A percentile compares a stretch with the other conserved stretches of the same genome.
Evolutionary conservation across 2,888 invertebrate species (phyloP).

Genomic region (Dione vanillae): DNA sequence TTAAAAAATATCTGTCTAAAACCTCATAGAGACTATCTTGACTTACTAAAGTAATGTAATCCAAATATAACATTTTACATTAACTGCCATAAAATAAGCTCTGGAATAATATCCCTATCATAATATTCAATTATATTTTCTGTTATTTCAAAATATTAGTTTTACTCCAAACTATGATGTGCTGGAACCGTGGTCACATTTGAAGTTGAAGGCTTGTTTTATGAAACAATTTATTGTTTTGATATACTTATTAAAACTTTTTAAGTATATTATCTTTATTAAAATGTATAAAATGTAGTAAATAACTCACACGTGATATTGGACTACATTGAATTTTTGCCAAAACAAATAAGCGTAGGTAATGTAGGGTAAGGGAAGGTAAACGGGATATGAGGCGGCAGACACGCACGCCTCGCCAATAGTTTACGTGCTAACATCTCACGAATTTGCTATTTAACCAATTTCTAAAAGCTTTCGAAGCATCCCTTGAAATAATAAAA

Average conservation of each 20-base stretch:
- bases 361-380: background rate
- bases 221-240: no score
- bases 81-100: background rate
- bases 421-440: constrained; percentile 42
- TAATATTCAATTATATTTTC: background rate
- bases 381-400: background rate
- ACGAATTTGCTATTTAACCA: constrained; percentile 18
- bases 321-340: constrained; percentile 10
- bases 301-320: background rate
- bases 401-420: constrained; percentile 33
- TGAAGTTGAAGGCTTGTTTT: no score
- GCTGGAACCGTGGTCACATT: background rate
- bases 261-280: no score
- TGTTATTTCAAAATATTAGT: constrained; percentile 1
- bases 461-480: constrained; percentile 1
- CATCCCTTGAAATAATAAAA: constrained; percentile 8
- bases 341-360: background rate
- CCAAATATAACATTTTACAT: background rate
- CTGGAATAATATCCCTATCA: no score
- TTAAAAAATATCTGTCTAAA: no score
- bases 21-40: no score
- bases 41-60: no score
- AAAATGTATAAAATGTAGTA: background rate
- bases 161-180: background rate
- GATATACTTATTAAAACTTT: no score